Conservation (phyloP, 35 echinoderm and acorn worm genomes). For the Diadema setosum region DNA sequence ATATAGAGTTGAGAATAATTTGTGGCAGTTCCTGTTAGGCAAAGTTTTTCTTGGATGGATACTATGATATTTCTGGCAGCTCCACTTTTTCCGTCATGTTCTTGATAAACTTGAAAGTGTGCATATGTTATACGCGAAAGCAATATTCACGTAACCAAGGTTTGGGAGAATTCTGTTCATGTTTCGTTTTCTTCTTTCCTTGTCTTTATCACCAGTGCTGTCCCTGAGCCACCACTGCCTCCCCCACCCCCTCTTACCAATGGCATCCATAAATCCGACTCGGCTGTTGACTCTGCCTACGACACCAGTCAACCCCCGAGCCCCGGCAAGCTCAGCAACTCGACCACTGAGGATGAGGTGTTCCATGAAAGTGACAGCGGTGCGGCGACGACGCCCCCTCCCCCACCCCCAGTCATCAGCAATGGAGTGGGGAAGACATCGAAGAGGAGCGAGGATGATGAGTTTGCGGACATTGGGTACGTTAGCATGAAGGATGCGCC, state of each 20-base stretch:
- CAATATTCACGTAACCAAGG: too few species aligned
- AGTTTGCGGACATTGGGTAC: background rate
- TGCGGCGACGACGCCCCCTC: background rate
- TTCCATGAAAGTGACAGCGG: background rate
- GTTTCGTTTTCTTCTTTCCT: background rate
- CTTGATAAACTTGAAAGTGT: too few species aligned
- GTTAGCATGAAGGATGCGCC: conserved; percentile 11
- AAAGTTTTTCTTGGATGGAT: too few species aligned
- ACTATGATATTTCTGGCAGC: too few species aligned
- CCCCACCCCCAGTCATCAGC: background rate
- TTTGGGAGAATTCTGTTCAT: too few species aligned
- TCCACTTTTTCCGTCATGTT: too few species aligned
- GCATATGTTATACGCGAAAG: too few species aligned
- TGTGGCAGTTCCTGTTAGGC: too few species aligned
- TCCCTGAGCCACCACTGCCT: too few species aligned
- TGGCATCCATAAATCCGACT: background rate
- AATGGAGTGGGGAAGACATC: background rate
- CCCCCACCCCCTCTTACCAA: background rate
- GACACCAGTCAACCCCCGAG: background rate
- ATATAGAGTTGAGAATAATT: too few species aligned
- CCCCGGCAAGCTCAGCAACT: conserved; percentile 5
- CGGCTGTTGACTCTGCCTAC: background rate
- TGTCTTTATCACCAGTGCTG: too few species aligned
- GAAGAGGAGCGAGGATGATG: background rate
- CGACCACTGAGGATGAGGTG: background rate